Evolutionary conservation across 2,888 invertebrate species (phyloP).

Genomic region (Orthosia incerta): DNA sequence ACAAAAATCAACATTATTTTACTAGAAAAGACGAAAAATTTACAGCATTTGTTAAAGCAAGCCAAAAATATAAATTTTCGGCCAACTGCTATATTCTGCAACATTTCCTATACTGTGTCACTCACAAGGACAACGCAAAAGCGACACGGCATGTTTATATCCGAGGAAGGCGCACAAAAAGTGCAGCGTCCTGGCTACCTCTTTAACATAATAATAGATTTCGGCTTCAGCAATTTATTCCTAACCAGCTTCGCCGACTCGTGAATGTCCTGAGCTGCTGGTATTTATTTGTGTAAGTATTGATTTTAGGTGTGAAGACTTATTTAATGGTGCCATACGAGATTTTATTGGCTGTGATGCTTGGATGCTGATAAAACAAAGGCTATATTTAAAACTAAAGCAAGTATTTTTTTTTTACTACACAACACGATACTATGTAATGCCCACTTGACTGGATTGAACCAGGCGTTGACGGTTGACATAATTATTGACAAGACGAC

Average conservation of each 20-base stretch:
- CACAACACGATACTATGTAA: too few species aligned
- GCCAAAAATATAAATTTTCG: not conserved
- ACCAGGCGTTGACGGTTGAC: too few species aligned
- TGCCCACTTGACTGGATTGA: too few species aligned
- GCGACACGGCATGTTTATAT: conserved; percentile 85
- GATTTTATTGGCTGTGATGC: conserved; percentile 22
- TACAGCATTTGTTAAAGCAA: too few species aligned
- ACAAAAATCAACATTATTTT: not conserved
- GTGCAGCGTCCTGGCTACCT: conserved; percentile 79
- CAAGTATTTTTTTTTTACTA: too few species aligned
- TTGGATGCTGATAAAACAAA: not conserved
- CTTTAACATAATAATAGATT: conserved; percentile 88
- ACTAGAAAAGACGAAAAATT: too few species aligned
- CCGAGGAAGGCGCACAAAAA: conserved; percentile 79
- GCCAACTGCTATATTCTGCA: conserved; percentile 37
- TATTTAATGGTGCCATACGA: conserved; percentile 22
- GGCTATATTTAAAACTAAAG: too few species aligned
- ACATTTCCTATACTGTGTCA: conserved; percentile 60
- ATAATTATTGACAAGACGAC: too few species aligned
- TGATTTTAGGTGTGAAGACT: conserved; percentile 43
- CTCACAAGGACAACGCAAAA: conserved; percentile 70
- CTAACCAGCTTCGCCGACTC: conserved; percentile 72
- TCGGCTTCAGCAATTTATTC: conserved; percentile 81
- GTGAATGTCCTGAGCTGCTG: conserved; percentile 49
- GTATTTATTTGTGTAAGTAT: conserved; percentile 52